Evolutionary conservation across 2,888 invertebrate genomes (phyloP).

Genomic region (Caenorhabditis zanzibari): DNA sequence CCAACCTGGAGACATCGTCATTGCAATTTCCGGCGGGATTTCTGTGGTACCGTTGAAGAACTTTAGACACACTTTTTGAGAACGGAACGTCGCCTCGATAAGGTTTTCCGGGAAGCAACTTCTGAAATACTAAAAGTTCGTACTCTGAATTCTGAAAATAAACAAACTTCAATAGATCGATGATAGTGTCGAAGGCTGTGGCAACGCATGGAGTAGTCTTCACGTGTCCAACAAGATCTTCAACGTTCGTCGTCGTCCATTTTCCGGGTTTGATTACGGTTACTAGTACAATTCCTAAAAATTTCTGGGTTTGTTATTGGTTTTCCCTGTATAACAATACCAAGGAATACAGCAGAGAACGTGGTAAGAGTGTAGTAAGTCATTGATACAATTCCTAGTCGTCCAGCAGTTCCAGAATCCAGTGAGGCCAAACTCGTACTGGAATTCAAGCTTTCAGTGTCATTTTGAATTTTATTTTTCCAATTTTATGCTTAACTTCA

Average conservation of each 20-base stretch:
- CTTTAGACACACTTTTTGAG: constrained; percentile 77
- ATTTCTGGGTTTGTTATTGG: not conserved
- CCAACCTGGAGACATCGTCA: constrained; percentile 69
- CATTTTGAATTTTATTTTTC: too few relatives aligned
- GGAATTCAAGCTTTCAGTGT: too few relatives aligned
- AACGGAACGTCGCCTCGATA: constrained; percentile 84
- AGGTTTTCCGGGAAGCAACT: constrained; percentile 89
- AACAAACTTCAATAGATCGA: constrained; percentile 75
- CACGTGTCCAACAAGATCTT: constrained; percentile 72
- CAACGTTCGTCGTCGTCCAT: constrained; percentile 75
- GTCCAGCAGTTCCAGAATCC: constrained; percentile 78
- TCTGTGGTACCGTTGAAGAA: constrained; percentile 71
- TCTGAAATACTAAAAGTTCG: constrained; percentile 86
- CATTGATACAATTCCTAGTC: constrained; percentile 73
- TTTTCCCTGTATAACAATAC: constrained; percentile 22
- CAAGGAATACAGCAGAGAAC: constrained; percentile 74
- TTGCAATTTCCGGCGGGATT: constrained; percentile 73
- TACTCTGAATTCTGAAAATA: not conserved
- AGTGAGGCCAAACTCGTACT: constrained; percentile 76
- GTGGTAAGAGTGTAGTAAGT: constrained; percentile 76
- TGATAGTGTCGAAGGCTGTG: constrained; percentile 76
- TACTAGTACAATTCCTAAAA: constrained; percentile 90
- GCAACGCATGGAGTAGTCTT: constrained; percentile 76
- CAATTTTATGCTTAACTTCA: too few relatives aligned
- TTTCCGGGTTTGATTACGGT: constrained; percentile 91